Evolutionary conservation across 37 sponge, comb jelly and placozoan genomes (phyloP), one percentile per base, ranked within the genome.

Genomic region (Mnemiopsis leidyi): DNA sequence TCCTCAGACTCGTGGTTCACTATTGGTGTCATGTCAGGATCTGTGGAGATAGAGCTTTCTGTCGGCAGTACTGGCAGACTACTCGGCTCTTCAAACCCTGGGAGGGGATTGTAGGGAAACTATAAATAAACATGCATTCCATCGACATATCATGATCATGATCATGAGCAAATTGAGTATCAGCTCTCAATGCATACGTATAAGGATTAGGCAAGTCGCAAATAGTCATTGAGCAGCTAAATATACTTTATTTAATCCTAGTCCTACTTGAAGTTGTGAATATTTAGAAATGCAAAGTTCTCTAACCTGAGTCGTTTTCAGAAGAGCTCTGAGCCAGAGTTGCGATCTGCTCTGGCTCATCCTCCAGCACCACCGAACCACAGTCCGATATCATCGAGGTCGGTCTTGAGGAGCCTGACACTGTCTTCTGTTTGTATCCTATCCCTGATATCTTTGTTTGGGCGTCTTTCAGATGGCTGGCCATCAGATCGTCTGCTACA

Each of bases 341-440:
- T 25, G 33, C 36, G 24, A 29, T n/a, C 7, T 73, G 5, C 76
- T 7, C n/a, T n/a, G 16, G 28, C 34, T 30, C 36, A 16, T 35
- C 36, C 82, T 85, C 90, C 38, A 20, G 38, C 5, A 23, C 90
- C 1, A 40, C 28, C 21, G 25, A 28, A 71, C 25, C 75, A 71
- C 75, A 23, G 24, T 36, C 90, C 0, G 90, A 85, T 33, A 85
- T 39, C 48, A 85, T 39, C 0, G 90, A 85, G 5, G 40, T 85
- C 2, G 36, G 32, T 33, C 61, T 38, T 3, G 90, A 32, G 13
- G 90, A 40, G 29, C n/a, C 61, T 16, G 79, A 77, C 1, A 40
- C 40, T 0, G 90, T 85, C 29, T 33, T 28, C 48, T 85, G 90
- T 61, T 33, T 28, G 61, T 85, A 85, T n/a, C 90, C 90, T 39